Evolutionary conservation across 1,140 invertebrate species (phyloP).

Genomic region (Lycorma delicatula): DNA sequence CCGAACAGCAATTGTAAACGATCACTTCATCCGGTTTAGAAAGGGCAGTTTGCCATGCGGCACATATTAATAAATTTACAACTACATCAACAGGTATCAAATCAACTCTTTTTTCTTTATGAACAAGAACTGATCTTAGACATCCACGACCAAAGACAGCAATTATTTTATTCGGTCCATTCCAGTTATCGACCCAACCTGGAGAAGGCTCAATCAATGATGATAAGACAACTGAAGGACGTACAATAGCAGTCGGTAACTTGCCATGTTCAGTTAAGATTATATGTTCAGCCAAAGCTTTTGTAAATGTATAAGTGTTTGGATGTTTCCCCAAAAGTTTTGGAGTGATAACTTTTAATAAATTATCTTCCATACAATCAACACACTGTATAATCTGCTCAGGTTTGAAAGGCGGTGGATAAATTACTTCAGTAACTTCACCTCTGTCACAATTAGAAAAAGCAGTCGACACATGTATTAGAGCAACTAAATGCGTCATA

Average conservation of each 20-base stretch:
- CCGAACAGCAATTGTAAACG: constrained; percentile 58
- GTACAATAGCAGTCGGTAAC: constrained; percentile 81
- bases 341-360: constrained; percentile 45
- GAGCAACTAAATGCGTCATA: constrained; percentile 47
- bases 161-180: constrained; percentile 71
- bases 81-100: constrained; percentile 87
- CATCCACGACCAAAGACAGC: constrained; percentile 80
- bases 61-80: constrained; percentile 76
- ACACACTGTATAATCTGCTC: constrained; percentile 50
- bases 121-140: constrained; percentile 72
- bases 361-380: constrained; percentile 48
- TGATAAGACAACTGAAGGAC: constrained; percentile 83
- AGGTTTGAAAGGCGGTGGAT: constrained; percentile 55
- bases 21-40: constrained; percentile 43
- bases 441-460: constrained; percentile 71
- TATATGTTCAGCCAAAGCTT: constrained; percentile 72
- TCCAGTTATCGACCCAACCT: constrained; percentile 95
- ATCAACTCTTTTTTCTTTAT: constrained; percentile 63
- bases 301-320: constrained; percentile 83
- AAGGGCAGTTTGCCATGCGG: constrained; percentile 62
- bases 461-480: constrained; percentile 81
- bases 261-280: constrained; percentile 48
- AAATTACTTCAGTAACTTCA: constrained; percentile 61
- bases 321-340: constrained; percentile 61
- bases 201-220: constrained; percentile 66